Evolutionary conservation across 2,113 vertebrate genomes (phyloP).

Genomic region (Grallaria varia): DNA sequence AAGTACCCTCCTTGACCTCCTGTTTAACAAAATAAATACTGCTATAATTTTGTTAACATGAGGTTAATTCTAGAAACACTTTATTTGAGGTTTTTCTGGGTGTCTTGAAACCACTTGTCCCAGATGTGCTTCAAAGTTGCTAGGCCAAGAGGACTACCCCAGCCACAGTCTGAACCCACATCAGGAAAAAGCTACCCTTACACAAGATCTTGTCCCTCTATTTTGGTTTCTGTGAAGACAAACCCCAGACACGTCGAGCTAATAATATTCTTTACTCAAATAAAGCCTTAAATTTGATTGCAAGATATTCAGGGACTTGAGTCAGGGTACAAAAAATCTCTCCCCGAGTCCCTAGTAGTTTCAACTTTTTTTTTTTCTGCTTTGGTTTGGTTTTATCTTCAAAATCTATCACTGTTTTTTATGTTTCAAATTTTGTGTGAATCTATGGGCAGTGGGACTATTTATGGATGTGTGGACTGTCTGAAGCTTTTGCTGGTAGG

Average conservation of each 20-base stretch:
- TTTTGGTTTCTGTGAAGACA: neutral
- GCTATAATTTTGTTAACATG: neutral
- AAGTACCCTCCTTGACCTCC: neutral
- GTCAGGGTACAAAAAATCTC: neutral
- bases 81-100: neutral
- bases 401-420: neutral
- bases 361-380: fast-evolving
- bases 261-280: neutral
- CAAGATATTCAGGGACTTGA: neutral
- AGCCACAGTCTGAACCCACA: neutral
- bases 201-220: neutral
- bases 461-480: too few relatives aligned
- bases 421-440: neutral
- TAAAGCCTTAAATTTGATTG: neutral
- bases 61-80: neutral
- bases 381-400: neutral
- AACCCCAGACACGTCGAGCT: neutral
- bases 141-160: neutral
- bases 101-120: neutral
- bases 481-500: neutral
- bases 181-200: neutral
- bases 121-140: neutral
- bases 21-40: neutral
- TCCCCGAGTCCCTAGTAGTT: neutral
- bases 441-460: neutral